Evolutionary conservation across 2,888 invertebrate species (phyloP).

Genomic region (Tenthredo scrophulariae): DNA sequence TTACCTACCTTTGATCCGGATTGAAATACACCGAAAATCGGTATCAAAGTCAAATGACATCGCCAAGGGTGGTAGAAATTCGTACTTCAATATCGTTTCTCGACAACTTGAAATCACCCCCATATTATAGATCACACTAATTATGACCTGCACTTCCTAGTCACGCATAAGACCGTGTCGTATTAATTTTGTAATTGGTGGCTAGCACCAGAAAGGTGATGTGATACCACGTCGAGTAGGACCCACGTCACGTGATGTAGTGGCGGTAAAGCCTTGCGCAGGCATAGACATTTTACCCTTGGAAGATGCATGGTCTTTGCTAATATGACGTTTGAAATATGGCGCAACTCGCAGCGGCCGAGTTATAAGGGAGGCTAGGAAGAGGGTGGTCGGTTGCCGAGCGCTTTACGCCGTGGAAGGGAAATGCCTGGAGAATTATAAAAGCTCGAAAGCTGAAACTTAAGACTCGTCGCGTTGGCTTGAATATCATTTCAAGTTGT

Average conservation of each 20-base stretch:
- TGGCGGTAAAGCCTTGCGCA: conserved; percentile 66
- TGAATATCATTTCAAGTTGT: conserved; percentile 46
- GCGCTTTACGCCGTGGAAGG: background rate
- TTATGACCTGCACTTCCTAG: background rate
- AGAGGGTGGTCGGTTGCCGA: background rate
- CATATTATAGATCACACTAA: background rate
- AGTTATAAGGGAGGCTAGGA: conserved; percentile 35
- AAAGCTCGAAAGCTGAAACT: conserved; percentile 50
- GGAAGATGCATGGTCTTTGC: conserved; percentile 73
- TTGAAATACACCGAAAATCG: background rate
- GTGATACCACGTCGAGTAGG: conserved; percentile 66
- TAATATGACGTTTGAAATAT: conserved; percentile 76
- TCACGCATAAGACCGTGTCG: conserved; percentile 65
- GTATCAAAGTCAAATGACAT: background rate
- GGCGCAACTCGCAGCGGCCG: conserved; percentile 63
- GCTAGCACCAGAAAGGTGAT: conserved; percentile 64
- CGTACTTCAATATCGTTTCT: too few relatives aligned
- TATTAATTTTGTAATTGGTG: conserved; percentile 73
- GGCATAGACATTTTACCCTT: conserved; percentile 72
- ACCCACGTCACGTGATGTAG: conserved; percentile 69
- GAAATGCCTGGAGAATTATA: conserved; percentile 55
- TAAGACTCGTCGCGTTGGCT: conserved; percentile 47
- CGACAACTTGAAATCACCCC: background rate
- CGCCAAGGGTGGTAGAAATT: background rate
- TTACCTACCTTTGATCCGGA: background rate